Percentiles rank a stretch among this genome's conserved stretches.
phyloP scores from a whole-genome alignment of 2,888 invertebrate genomes.

The Epinotia demarniana region DNA sequence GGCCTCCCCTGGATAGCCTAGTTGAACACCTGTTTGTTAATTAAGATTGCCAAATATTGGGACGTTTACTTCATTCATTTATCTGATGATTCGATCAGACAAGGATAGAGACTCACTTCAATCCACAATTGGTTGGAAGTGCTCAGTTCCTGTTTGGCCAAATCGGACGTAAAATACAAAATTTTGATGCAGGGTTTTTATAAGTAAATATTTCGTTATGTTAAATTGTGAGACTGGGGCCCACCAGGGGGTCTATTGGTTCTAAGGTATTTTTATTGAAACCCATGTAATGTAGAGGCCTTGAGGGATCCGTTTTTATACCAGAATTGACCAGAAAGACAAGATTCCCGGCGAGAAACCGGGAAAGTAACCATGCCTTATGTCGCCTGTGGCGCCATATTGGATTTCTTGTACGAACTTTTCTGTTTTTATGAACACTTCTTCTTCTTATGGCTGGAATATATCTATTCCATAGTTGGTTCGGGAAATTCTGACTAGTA shows the following conservation, averaged over 20 bases:
- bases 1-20: too few species aligned
- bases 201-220: neutral
- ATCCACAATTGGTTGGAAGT: neutral
- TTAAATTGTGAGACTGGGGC: neutral
- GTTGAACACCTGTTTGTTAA: too few species aligned
- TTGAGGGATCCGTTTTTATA: conserved; percentile 1
- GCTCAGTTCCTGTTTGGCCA: neutral
- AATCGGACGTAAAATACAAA: neutral
- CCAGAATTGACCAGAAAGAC: conserved; percentile 4
- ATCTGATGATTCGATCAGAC: too few species aligned
- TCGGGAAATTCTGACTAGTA: conserved; percentile 4
- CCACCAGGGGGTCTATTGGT: neutral
- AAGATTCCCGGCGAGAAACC: conserved; percentile 7
- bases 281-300: conserved; percentile 1
- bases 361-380: conserved; percentile 7
- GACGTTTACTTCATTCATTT: too few species aligned
- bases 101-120: too few species aligned
- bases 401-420: neutral
- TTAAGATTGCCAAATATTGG: too few species aligned
- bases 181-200: neutral
- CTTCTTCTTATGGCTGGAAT: neutral
- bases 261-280: conserved; percentile 1
- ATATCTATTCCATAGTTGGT: neutral
- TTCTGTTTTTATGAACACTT: conserved; percentile 1
- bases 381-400: conserved; percentile 1